These are phyloP conservation scores for Druon quercuslanigerum DNA, from an alignment of 1,140 invertebrate genomes.

Conservation along the genomic window DNA sequence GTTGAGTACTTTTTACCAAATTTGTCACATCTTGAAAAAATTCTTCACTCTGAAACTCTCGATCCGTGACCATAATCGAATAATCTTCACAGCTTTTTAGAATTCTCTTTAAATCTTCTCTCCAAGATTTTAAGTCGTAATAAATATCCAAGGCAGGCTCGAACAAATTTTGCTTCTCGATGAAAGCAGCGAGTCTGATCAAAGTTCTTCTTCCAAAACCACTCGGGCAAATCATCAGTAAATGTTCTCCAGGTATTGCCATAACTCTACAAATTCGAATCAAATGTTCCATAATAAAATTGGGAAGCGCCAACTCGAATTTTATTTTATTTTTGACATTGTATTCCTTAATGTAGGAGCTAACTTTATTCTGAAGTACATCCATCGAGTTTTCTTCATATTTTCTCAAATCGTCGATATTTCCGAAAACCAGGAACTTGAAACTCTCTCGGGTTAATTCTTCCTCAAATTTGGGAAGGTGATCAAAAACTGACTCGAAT, in stretches of 20 bases:
- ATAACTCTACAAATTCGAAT: slow-evolving; percentile 80
- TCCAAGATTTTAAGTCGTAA: slow-evolving; percentile 77
- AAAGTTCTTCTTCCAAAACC: slow-evolving; percentile 81
- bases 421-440: slow-evolving; percentile 80
- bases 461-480: slow-evolving; percentile 65
- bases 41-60: slow-evolving; percentile 77
- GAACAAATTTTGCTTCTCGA: slow-evolving; percentile 78
- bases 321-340: slow-evolving; percentile 79
- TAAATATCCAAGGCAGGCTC: slow-evolving; percentile 78
- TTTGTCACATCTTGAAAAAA: slow-evolving; percentile 80
- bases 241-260: slow-evolving; percentile 75
- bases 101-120: slow-evolving; percentile 79
- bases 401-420: slow-evolving; percentile 77
- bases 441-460: slow-evolving; percentile 78
- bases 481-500: slow-evolving; percentile 71
- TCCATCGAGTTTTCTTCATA: slow-evolving; percentile 82
- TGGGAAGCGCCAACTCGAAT: slow-evolving; percentile 81
- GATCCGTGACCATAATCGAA: slow-evolving; percentile 80
- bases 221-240: slow-evolving; percentile 78
- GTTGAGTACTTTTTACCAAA: slow-evolving; percentile 80
- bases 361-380: slow-evolving; percentile 76
- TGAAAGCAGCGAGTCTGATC: slow-evolving; percentile 77
- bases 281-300: slow-evolving; percentile 80
- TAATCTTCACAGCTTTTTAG: slow-evolving; percentile 77
- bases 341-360: slow-evolving; percentile 78